Evolutionary conservation across 2,113 vertebrate species (phyloP), one percentile per base, ranked within the genome.

Genomic region (Speoplatyrhinus poulsoni): DNA sequence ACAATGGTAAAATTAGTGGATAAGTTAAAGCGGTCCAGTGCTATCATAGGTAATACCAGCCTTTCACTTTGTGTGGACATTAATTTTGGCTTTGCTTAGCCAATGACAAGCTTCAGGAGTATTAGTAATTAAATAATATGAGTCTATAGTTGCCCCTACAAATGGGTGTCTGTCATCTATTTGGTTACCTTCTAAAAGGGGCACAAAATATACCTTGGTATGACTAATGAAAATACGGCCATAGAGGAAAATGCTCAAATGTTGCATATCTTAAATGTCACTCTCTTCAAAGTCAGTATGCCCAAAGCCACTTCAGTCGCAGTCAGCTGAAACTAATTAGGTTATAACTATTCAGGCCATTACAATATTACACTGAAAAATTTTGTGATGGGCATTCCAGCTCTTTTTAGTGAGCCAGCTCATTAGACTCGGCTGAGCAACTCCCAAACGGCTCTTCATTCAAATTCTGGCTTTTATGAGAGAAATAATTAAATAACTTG

Each of bases 231-330:
- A 11, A 50, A 13, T 13, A 50, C 3, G 48, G 48, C 10, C 48
- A 50, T 10, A 50, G 48, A 10, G 67, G 62, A 64, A 48, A 72
- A 5, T 62, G 26, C 58, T 60, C 54, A 69, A 67, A 72, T 54
- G 32, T 48, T 60, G 65, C 46, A 65, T 55, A 60, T 79, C 57
- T 41, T 76, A 82, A 86, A 87, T 80, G 77, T 65, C 80, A 81
- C 73, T 75, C 61, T 63, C 72, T 77, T 83, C 80, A 85, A 83
- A 87, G 75, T 71, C 63, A 63, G 63, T 82, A 70, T 15, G 73
- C 80, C 79, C 60, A 67, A 53, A 87, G 81, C 82, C 79, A 85
- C 62, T 32, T 60, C 72, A 79, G 77, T 58, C 81, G 57, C 7
- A 9, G 61, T 87, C 76, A 73, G 19, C 72, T 62, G 60, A 60